Evolutionary conservation across 2,888 invertebrate species (phyloP).

Genomic region (Eilema caniola): DNA sequence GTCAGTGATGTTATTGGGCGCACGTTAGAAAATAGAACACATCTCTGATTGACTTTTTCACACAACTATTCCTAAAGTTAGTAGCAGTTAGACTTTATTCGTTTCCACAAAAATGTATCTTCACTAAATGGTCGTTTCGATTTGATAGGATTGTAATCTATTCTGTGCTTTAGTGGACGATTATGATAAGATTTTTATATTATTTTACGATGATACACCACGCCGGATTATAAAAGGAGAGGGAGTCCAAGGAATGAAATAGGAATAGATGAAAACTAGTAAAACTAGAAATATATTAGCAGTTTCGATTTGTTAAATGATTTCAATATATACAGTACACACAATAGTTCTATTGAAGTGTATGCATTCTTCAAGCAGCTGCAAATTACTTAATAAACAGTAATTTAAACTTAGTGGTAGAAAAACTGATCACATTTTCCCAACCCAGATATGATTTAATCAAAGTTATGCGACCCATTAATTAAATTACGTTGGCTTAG

Average conservation of each 20-base stretch:
- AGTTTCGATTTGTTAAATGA: not conserved
- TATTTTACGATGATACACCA: not conserved
- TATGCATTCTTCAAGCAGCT: not conserved
- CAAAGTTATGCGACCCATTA: constrained; percentile 78
- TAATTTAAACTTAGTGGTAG: constrained; percentile 23
- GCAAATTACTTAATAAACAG: not conserved
- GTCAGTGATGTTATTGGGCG: constrained; percentile 50
- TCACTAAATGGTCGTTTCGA: not conserved
- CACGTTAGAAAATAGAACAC: constrained; percentile 22
- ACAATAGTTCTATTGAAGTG: not conserved
- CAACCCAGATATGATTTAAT: constrained; percentile 70
- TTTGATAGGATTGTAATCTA: not conserved
- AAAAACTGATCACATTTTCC: constrained; percentile 48
- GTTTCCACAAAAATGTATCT: not conserved
- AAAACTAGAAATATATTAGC: too few relatives aligned
- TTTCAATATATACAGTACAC: not conserved
- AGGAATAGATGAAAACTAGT: not conserved
- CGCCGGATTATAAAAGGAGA: not conserved
- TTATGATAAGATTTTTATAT: not conserved
- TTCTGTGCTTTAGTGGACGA: not conserved
- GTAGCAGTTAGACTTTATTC: not conserved
- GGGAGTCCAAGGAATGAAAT: not conserved
- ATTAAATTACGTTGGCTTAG: constrained; percentile 75
- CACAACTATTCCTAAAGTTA: not conserved
- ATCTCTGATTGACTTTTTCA: not conserved